A percentile compares a stretch with the other conserved stretches of the same genome.
Conservation (phyloP, 1,140 invertebrate species). For the Tachypleus tridentatus region DNA sequence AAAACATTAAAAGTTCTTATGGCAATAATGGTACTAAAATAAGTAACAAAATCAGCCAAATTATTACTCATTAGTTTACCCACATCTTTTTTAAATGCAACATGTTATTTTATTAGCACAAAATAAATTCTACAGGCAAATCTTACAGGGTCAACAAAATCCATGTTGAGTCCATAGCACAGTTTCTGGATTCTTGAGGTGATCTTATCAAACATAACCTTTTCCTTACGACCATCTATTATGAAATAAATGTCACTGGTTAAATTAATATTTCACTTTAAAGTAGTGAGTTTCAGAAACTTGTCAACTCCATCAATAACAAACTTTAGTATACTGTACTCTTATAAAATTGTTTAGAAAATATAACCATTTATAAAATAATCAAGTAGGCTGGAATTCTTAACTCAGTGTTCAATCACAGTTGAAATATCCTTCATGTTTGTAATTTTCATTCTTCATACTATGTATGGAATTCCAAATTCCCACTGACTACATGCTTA, state of each 20-base stretch:
- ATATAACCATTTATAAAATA: neutral
- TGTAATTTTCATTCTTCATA: no score
- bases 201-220: constrained; percentile 95
- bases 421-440: neutral
- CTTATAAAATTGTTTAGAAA: neutral
- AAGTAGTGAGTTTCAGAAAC: neutral
- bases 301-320: neutral
- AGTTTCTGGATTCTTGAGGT: constrained; percentile 89
- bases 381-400: neutral
- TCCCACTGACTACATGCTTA: no score
- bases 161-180: constrained; percentile 90
- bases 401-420: neutral
- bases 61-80: no score
- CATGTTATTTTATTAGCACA: neutral
- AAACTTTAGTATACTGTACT: no score
- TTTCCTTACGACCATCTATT: constrained; percentile 71
- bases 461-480: no score
- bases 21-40: no score
- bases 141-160: constrained; percentile 73
- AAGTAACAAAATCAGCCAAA: no score
- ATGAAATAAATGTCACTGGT: neutral
- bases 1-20: no score
- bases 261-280: neutral
- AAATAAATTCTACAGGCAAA: constrained; percentile 6
- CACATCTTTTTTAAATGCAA: neutral